phyloP scores from a whole-genome alignment of 2,113 vertebrate species.

The Podarcis muralis region DNA sequence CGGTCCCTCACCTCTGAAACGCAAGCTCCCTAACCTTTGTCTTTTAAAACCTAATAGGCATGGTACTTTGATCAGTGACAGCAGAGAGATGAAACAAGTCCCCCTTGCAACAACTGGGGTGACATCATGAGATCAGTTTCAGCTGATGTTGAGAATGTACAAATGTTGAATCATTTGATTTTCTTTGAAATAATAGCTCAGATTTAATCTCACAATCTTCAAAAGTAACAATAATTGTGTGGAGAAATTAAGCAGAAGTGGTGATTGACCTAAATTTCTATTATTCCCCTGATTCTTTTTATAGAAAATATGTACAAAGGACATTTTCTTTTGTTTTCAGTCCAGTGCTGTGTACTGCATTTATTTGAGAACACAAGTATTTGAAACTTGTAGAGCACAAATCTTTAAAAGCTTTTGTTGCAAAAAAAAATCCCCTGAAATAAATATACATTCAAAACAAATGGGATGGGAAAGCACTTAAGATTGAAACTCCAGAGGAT shows the following conservation, averaged over 20 bases:
- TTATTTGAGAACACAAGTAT: conserved; percentile 11
- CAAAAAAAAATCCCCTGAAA: conserved; percentile 3
- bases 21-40: no score
- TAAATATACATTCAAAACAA: conserved; percentile 24
- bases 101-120: neutral
- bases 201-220: neutral
- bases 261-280: neutral
- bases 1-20: neutral
- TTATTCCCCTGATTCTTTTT: neutral
- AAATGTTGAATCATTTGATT: neutral
- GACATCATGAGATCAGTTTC: neutral
- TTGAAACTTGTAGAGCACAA: conserved; percentile 21
- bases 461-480: conserved; percentile 17
- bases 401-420: conserved; percentile 45
- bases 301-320: neutral
- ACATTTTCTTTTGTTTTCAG: conserved; percentile 15
- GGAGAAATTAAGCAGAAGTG: neutral
- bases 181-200: neutral
- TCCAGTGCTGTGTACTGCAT: neutral
- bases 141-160: neutral
- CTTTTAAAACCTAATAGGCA: neutral
- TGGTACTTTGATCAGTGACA: neutral
- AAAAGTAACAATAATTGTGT: neutral
- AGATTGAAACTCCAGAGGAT: conserved; percentile 33
- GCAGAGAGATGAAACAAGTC: no score